A percentile compares a stretch with the other conserved stretches of the same genome.
Conservation (phyloP, 2,113 vertebrate species). For the Diphyllodes magnificus region DNA sequence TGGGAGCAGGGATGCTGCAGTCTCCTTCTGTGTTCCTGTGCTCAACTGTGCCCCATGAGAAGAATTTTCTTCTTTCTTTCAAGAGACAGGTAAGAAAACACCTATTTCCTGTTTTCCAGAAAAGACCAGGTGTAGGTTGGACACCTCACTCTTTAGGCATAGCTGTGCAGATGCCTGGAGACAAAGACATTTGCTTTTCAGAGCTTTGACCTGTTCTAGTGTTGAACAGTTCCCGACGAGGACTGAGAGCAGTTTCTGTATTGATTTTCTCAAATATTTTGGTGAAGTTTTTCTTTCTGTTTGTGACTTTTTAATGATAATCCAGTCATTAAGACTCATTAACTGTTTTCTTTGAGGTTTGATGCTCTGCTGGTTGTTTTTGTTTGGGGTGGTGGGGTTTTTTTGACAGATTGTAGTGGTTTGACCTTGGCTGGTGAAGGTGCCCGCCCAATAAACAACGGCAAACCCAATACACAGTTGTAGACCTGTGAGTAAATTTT, state of each 20-base stretch:
- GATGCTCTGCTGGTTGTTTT: background rate
- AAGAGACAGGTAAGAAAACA: background rate
- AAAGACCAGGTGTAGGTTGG: background rate
- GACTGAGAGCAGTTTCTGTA: background rate
- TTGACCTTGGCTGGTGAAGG: background rate
- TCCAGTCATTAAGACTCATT: background rate
- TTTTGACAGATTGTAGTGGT: background rate
- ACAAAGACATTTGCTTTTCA: background rate
- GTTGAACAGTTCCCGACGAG: background rate
- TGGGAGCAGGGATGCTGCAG: background rate
- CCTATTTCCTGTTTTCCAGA: background rate
- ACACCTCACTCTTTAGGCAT: background rate
- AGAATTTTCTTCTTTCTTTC: background rate
- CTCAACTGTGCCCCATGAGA: accelerated
- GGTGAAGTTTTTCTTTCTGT: background rate
- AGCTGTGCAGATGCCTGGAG: background rate
- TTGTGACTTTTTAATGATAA: background rate
- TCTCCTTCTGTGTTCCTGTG: background rate
- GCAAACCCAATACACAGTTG: background rate
- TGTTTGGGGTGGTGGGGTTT: background rate
- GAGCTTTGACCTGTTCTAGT: background rate
- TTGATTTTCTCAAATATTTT: background rate
- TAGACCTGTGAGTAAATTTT: background rate
- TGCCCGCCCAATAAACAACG: background rate
- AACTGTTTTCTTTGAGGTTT: background rate